Evolutionary conservation across 2,888 invertebrate genomes (phyloP).

Genomic region (Iselma pallidipennis): DNA sequence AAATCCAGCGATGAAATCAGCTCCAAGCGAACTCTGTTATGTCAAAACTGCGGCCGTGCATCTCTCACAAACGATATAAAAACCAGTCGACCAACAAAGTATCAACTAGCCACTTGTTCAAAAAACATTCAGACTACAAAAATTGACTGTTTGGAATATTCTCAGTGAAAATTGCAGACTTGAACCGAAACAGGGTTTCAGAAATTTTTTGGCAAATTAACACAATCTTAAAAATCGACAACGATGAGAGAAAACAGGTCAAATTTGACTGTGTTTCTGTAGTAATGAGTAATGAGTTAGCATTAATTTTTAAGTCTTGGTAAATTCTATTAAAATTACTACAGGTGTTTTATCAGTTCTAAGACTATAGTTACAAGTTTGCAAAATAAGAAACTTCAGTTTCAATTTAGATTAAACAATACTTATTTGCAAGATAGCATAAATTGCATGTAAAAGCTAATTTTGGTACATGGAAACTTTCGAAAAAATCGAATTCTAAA

Average conservation of each 20-base stretch:
- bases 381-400: slow-evolving; percentile 22
- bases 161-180: not conserved
- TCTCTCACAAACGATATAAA: slow-evolving; percentile 34
- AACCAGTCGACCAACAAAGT: slow-evolving; percentile 13
- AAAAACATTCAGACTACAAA: not conserved
- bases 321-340: not conserved
- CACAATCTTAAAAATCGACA: not conserved
- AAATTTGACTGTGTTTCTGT: no score
- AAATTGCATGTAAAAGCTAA: slow-evolving; percentile 14
- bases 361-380: slow-evolving; percentile 17
- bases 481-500: slow-evolving; percentile 19
- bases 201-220: not conserved
- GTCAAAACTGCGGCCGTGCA: slow-evolving; percentile 41
- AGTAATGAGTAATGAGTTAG: slow-evolving; percentile 6
- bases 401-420: slow-evolving; percentile 23
- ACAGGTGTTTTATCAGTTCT: slow-evolving; percentile 1
- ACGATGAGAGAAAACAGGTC: not conserved
- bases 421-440: slow-evolving; percentile 22
- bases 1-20: slow-evolving; percentile 41
- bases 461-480: slow-evolving; percentile 12
- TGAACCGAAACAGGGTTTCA: not conserved
- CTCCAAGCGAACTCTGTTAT: slow-evolving; percentile 38
- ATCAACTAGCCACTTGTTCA: not conserved
- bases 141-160: not conserved
- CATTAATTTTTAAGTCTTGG: slow-evolving; percentile 13